phyloP scores from a whole-genome alignment of 1,140 invertebrate species.

The Drosophila pandora region DNA sequence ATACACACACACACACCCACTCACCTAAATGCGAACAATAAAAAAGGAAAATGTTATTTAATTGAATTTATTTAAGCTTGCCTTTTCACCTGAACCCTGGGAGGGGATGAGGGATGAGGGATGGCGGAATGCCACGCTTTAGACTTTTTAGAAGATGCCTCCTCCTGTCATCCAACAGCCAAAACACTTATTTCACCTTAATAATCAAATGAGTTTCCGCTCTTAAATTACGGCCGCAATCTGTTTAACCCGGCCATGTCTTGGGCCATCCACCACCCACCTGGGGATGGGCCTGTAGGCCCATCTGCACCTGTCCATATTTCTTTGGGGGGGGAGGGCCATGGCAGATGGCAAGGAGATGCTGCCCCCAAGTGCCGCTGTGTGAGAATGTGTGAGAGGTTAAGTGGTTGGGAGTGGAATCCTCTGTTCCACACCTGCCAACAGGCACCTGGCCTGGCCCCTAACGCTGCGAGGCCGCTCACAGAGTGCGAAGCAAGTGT shows the following conservation, averaged over 20 bases:
- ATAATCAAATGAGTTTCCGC: constrained; percentile 82
- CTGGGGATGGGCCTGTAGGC: constrained; percentile 10
- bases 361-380: constrained; percentile 2
- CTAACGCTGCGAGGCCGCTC: neutral
- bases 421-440: constrained; percentile 2
- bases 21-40: constrained; percentile 72
- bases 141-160: neutral
- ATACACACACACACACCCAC: constrained; percentile 36
- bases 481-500: constrained; percentile 65
- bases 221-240: constrained; percentile 81
- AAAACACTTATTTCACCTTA: constrained; percentile 77
- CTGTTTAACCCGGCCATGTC: constrained; percentile 65
- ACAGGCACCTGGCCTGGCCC: no score
- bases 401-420: constrained; percentile 40
- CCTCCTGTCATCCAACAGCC: neutral
- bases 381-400: constrained; percentile 28
- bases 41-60: constrained; percentile 80
- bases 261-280: constrained; percentile 25
- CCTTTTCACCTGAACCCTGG: constrained; percentile 62
- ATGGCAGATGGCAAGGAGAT: no score
- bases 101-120: neutral
- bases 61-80: constrained; percentile 81
- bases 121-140: neutral
- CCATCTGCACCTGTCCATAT: constrained; percentile 61
- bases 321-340: constrained; percentile 23